Base-by-base conservation (phyloP, 1,140 invertebrate genomes). In the Whitmania pigra region DNA sequence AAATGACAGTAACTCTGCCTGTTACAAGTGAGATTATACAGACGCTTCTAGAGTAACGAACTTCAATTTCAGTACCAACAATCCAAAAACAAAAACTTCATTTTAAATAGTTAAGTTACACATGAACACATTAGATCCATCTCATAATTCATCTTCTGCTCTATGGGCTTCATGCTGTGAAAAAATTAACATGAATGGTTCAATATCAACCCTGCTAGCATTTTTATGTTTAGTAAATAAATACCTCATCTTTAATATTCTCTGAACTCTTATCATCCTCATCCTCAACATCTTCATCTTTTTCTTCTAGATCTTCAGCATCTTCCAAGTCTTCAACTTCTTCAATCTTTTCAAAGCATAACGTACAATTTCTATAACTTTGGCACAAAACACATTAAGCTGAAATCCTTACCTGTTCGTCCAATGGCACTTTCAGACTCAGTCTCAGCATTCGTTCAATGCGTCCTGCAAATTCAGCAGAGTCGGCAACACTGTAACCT, bases 401-500 rank as follows among this genome's bases (percentile, higher is more conserved):
- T 29, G 70, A 71, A 72, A 17, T n/a, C 69, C 74, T 69, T 76
- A 81, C 81, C 77, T 77, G 83, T 76, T 92, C 92, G 75, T 92
- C 88, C 18, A 88, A 75, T 13, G 90, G 83, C 57, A 97, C 87
- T n/a, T 91, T 90, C 36, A 97, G 71, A 49, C 80, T 78, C 18
- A 77, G 72, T 73, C 79, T 73, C 86, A 96, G 87, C 84, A 95
- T 88, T n/a, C 82, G 82, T 79, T 97, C 94, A 22, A 97, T 89
- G 73, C 89, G 88, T 9, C 88, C 86, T 0, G 93, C 92, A 83
- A 96, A 97, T 36, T 87, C 87, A 5, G 88, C 84, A 0, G 93
- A 92, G 79, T 97, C 93, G 74, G 86, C 86, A 0, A 97, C 82
- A 86, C 89, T 88, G 78, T 88, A 97, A 0, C 94, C 94, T 7